These are phyloP conservation scores for Arizona elegans DNA, from an alignment of 2,113 vertebrate species.

Conservation along the genomic window DNA sequence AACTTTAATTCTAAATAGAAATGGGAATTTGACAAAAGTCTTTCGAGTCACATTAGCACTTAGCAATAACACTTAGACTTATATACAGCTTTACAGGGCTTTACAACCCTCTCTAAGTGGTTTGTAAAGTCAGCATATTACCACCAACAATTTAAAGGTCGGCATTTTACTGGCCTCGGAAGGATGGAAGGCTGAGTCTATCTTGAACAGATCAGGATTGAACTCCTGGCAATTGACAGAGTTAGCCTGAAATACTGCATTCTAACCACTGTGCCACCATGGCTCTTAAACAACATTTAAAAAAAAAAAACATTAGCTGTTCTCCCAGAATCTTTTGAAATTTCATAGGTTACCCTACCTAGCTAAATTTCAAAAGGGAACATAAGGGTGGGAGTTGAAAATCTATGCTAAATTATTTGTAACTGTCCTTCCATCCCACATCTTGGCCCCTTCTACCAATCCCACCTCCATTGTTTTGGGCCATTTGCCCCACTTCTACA, in stretches of 20 bases:
- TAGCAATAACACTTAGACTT: neutral
- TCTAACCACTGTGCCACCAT: neutral
- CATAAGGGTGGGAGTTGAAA: neutral
- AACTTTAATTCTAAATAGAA: neutral
- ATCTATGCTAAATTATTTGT: neutral
- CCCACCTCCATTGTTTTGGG: neutral
- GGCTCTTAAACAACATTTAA: neutral
- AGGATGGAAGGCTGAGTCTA: neutral
- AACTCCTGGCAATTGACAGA: neutral
- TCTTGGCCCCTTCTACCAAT: neutral
- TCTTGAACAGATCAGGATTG: neutral
- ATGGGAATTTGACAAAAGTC: neutral
- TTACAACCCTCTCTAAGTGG: neutral
- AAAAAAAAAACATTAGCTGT: neutral
- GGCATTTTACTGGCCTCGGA: too few species aligned
- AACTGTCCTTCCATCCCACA: neutral
- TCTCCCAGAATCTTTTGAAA: neutral
- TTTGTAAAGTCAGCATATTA: neutral
- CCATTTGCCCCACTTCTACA: neutral
- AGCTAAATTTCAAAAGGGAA: neutral
- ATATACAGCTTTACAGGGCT: neutral
- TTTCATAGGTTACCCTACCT: neutral
- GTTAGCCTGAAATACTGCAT: neutral
- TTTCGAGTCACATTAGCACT: neutral
- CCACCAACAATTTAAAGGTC: too few species aligned